Evolutionary conservation across 2,113 vertebrate species (phyloP), one percentile per base, ranked within the genome.

Genomic region (Platichthys stellatus): DNA sequence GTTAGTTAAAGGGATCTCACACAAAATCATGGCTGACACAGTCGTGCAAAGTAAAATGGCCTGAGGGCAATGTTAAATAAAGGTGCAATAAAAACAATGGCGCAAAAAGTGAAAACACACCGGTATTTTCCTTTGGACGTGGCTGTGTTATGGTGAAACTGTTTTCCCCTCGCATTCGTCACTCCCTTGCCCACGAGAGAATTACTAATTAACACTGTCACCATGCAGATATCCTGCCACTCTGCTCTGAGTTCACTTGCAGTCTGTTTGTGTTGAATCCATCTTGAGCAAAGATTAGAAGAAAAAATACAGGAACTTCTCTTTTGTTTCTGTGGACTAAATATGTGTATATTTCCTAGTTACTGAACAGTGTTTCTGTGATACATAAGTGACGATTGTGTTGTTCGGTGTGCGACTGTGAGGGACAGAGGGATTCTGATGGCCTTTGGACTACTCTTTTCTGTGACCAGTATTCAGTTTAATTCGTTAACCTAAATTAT

Each of bases 381-480:
- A 76, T 83, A 78, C 54, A 71, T 79, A 82, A 69, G 78, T 85
- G 76, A 81, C 82, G 88, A 53, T 80, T 61, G 82, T 82, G 86
- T 83, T 59, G 79, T 86, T 88, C 21, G 47, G 76, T 81, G 85
- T 87, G 89, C 89, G 87, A 89, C 75, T 86, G 83, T 87, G 89
- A 77, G 80, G 78, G 35, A 76, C 74, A 64, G 54, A 78, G 79
- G 67, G 86, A 88, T 76, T 86, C 59, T 75, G 69, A 88, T 86
- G 81, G 85, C 85, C 74, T 89, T 90, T 70, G 60, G 73, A 81
- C 86, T 87, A 86, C 69, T 89, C 83, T 88, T 87, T 74, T 86
- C 78, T 84, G 75, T 90, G 85, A 88, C 90, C 90, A 82, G 83
- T 85, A 86, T 89, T 88, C 68, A 69, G 84, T 86, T 90, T 89